Conservation (phyloP, 2,888 invertebrate species). For the Leptopterna dolabrata region DNA sequence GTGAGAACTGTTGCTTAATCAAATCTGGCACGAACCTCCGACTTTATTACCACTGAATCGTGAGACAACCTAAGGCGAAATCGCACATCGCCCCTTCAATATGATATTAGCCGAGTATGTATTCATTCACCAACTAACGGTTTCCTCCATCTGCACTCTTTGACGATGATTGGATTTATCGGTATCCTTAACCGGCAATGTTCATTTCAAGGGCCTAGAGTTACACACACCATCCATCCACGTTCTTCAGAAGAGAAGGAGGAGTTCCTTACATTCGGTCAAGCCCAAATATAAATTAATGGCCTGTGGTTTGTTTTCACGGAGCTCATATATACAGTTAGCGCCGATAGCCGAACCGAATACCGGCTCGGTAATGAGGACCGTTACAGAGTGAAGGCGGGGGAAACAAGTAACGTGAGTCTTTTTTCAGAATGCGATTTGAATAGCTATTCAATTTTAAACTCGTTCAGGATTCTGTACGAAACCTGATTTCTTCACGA, state of each 20-base stretch:
- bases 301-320: constrained; percentile 18
- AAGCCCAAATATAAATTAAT: constrained; percentile 6
- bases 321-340: background rate
- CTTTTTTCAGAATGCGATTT: background rate
- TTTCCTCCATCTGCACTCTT: background rate
- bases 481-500: too few species aligned
- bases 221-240: background rate
- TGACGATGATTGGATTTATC: constrained; percentile 3
- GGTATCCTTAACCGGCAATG: background rate
- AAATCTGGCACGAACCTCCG: background rate
- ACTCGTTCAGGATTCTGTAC: too few species aligned
- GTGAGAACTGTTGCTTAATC: background rate
- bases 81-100: background rate
- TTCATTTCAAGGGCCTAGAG: background rate
- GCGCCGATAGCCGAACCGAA: constrained; percentile 2
- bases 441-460: background rate
- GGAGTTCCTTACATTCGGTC: background rate
- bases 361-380: background rate
- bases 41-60: background rate
- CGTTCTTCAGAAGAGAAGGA: background rate
- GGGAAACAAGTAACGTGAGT: background rate
- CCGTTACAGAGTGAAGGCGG: background rate
- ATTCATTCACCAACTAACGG: background rate
- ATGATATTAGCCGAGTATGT: background rate
- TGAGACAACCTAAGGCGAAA: background rate